Evolutionary conservation across 2,113 vertebrate genomes (phyloP), one percentile per base, ranked within the genome.

Genomic region (Catharus minimus): DNA sequence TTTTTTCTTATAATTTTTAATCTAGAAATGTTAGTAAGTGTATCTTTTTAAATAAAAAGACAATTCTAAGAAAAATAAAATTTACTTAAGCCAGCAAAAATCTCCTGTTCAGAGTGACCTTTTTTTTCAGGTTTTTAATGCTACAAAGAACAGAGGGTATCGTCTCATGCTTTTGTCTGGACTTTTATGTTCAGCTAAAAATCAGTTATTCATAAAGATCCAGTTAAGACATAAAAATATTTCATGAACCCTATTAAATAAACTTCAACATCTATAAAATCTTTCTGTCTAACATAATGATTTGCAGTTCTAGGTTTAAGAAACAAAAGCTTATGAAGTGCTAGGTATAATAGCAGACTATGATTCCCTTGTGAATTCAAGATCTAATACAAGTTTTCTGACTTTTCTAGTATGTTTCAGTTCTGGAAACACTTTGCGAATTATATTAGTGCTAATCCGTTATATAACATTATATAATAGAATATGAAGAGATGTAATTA

Each of bases 371-470:
- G 0, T 49, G 90, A 77, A 82, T 94, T 91, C 52, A 73, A 81
- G 36, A 76, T n/a, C 22, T 80, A 76, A 60, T 46, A 50, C 38
- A 88, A 84, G 46, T 38, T 47, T 88, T 77, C 61, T 84, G 76
- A 84, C 23, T 92, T 92, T 83, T 73, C 62, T 52, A 38, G 15
- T 36, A 6, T 50, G 22, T 79, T 93, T 94, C 46, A 76, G 15
- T 79, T 89, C 32, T 82, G 74, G 50, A 92, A 93, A 75, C 28
- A 88, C 44, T 91, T 81, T 84, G 16, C 61, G 33, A 78, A 79
- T 69, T 85, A 41, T 79, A 60, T 92, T 94, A 75, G 28, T 73
- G n/a, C 11, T 93, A 93, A 94, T 92, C 73, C 74, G 39, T 69
- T 66, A 74, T 47, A 82, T 87, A 92, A 82, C 39, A 89, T 22